Evolutionary conservation across 2,888 invertebrate genomes (phyloP).

Genomic region (Aphidius colemani): DNA sequence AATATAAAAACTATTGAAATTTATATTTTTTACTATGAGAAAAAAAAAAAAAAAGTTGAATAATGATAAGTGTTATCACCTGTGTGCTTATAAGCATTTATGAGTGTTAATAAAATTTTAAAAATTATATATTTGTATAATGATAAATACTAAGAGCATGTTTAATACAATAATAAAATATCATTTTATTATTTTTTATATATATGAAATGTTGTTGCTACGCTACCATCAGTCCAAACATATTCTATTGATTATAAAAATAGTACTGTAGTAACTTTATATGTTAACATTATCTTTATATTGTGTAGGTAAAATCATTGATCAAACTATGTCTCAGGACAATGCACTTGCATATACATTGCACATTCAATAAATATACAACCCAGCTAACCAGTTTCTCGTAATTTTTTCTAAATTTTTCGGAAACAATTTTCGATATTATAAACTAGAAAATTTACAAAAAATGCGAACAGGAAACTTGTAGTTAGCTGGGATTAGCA

Average conservation of each 20-base stretch:
- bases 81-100: too few relatives aligned
- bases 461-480: too few relatives aligned
- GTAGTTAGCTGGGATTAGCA: too few relatives aligned
- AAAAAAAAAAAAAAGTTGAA: too few relatives aligned
- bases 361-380: not conserved
- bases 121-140: not conserved
- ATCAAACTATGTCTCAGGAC: conserved; percentile 38
- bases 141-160: not conserved
- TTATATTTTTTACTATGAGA: too few relatives aligned
- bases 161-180: not conserved
- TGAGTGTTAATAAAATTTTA: too few relatives aligned
- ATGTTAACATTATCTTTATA: not conserved
- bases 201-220: conserved; percentile 41
- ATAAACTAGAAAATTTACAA: too few relatives aligned
- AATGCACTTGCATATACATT: conserved; percentile 1
- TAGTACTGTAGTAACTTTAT: not conserved
- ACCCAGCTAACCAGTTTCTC: too few relatives aligned
- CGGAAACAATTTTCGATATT: too few relatives aligned
- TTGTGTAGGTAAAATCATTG: conserved; percentile 34
- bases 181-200: not conserved
- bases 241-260: conserved; percentile 46
- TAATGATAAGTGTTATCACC: too few relatives aligned
- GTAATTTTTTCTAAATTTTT: too few relatives aligned
- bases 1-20: too few relatives aligned
- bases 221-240: conserved; percentile 48